Percentiles rank a stretch among this genome's conserved stretches.
Evolutionary conservation across 2,797 vertebrate species (phyloP).

Genomic region (Hyperoplus lanceolatus): DNA sequence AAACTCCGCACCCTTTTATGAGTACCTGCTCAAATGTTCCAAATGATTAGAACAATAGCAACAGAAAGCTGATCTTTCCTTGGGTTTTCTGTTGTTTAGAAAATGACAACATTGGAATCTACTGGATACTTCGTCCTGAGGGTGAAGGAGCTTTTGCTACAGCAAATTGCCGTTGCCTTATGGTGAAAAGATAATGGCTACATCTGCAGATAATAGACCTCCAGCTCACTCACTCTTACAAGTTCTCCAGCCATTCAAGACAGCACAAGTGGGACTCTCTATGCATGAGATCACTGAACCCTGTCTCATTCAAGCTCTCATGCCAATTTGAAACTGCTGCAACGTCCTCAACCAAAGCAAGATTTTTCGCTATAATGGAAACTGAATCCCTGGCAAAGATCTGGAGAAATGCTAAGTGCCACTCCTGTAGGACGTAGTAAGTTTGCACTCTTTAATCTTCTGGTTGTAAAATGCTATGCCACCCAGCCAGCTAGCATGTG

Average conservation of each 20-base stretch:
- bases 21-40: constrained; percentile 3
- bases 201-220: constrained; percentile 55
- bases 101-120: neutral
- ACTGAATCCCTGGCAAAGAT: constrained; percentile 4
- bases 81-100: constrained; percentile 5
- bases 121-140: constrained; percentile 2
- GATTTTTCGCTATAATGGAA: neutral
- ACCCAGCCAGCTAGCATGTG: neutral
- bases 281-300: neutral
- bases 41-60: neutral
- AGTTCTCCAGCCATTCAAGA: constrained; percentile 22
- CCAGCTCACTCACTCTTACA: constrained; percentile 25
- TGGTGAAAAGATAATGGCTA: constrained; percentile 27
- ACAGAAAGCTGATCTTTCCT: constrained; percentile 23
- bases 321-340: neutral
- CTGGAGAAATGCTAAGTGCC: neutral
- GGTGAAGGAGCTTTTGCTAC: neutral
- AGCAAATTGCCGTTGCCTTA: constrained; percentile 31
- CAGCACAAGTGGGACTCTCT: constrained; percentile 2
- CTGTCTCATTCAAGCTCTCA: constrained; percentile 5
- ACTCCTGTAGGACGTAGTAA: neutral
- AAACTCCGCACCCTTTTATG: constrained; percentile 7
- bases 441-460: constrained; percentile 34
- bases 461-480: constrained; percentile 2
- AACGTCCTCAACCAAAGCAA: neutral